Percentiles rank a stretch among this genome's conserved stretches.
Evolutionary conservation across 2,113 vertebrate species (phyloP).

Genomic region (Girardinichthys multiradiatus): DNA sequence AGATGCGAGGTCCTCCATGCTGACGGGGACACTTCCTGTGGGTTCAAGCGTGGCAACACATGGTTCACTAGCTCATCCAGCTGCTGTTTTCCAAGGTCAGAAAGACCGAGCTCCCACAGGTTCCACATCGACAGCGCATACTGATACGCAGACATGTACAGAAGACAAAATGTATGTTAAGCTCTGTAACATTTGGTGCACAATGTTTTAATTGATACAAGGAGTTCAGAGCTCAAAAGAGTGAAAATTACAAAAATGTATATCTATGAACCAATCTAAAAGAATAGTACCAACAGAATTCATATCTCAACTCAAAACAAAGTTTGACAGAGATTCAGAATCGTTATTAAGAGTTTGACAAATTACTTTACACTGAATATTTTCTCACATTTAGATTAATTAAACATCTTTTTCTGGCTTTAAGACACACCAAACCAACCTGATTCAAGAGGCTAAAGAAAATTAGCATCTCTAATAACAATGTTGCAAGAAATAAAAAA

Average conservation of each 20-base stretch:
- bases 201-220: neutral
- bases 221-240: neutral
- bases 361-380: too few species aligned
- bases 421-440: too few species aligned
- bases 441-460: too few species aligned
- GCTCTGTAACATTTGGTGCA: too few species aligned
- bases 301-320: too few species aligned
- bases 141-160: neutral
- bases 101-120: slow-evolving; percentile 89
- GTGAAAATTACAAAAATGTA: neutral
- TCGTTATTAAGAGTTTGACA: too few species aligned
- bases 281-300: too few species aligned
- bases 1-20: slow-evolving; percentile 88
- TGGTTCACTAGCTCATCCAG: slow-evolving; percentile 83
- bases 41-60: slow-evolving; percentile 82
- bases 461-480: too few species aligned
- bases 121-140: slow-evolving; percentile 74
- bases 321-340: neutral
- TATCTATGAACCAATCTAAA: too few species aligned
- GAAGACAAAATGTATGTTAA: neutral
- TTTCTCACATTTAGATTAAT: too few species aligned
- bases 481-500: too few species aligned
- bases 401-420: too few species aligned
- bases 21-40: slow-evolving; percentile 56
- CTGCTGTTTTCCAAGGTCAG: slow-evolving; percentile 86